phyloP scores from a whole-genome alignment of 2,888 invertebrate genomes.

The Axea sp. region DNA sequence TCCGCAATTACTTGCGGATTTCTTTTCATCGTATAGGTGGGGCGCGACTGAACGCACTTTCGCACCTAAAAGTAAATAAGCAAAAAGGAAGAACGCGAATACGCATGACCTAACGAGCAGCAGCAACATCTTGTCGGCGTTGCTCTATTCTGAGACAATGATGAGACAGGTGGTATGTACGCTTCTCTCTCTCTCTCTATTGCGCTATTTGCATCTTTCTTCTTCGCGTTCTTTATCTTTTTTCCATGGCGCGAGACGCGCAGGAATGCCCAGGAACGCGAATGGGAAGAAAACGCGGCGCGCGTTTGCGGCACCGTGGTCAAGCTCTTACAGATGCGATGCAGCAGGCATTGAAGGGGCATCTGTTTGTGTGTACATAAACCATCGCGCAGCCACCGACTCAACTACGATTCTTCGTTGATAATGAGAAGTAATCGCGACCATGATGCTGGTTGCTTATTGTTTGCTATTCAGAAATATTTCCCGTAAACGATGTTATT shows the following conservation, averaged over 20 bases:
- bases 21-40: constrained; percentile 67
- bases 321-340: constrained; percentile 52
- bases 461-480: background rate
- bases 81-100: constrained; percentile 52
- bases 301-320: constrained; percentile 33
- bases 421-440: constrained; percentile 33
- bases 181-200: constrained; percentile 39
- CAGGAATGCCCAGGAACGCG: constrained; percentile 57
- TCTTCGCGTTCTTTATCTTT: constrained; percentile 43
- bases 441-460: no score
- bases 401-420: constrained; percentile 22
- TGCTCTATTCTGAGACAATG: constrained; percentile 76
- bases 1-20: constrained; percentile 69
- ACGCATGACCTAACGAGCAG: constrained; percentile 66
- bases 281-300: constrained; percentile 10
- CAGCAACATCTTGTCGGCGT: constrained; percentile 66
- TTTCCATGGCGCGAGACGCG: constrained; percentile 60
- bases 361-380: constrained; percentile 23
- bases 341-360: constrained; percentile 45
- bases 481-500: background rate
- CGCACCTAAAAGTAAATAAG: constrained; percentile 37
- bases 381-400: constrained; percentile 15
- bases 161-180: constrained; percentile 73
- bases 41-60: constrained; percentile 53
- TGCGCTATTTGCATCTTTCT: constrained; percentile 56